Base-by-base conservation (phyloP, 2,113 vertebrate species). In the Oncorhynchus nerka region DNA sequence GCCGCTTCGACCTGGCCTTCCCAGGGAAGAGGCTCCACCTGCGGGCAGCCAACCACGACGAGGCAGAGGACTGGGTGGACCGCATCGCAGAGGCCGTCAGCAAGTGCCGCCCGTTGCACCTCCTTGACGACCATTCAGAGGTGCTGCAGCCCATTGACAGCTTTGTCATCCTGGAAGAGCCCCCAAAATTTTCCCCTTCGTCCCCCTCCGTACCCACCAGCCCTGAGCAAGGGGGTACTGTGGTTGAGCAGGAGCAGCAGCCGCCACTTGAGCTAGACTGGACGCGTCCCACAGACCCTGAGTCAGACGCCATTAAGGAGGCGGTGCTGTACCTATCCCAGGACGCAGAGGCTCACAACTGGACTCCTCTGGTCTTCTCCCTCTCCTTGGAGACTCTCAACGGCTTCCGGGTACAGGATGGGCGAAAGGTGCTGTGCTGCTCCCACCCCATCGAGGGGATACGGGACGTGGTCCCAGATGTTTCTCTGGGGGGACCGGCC, bases 31-130 rank as follows among this genome's bases (percentile, higher is more conserved):
- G 91, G 0, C 90, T 99, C 4, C 89, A 71, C 74, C 91, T 99
- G 1, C 91, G 97, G 0, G 96, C 97, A 0, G 91, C 95, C 0
- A 96, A 94, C 4, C 86, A 4, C 0, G 96, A 94, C 0, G 97
- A 98, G 75, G 98, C 97, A 0, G 97, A 99, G 84, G 98, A 99
- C 93, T 99, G 98, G 98, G 83, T 98, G 81, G 97, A 99, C 84
- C 94, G 97, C 39, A 93, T 99, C 48, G 83, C 87, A 0, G 98
- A 99, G 88, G 97, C 96, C 0, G 89, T 98, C 49, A 90, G 87
- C 66, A 95, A 97, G 75, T 95, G 93, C 75, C 93, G 95, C 16
- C 95, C 95, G 0, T 59, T 2, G 0, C 20, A 76, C 0, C 75
- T 3, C 0, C 5, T 0, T 0, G 91, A 93, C 0, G 89, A 93